Base-by-base conservation (phyloP, 2,797 vertebrate genomes). In the Jordanella pulchra region DNA sequence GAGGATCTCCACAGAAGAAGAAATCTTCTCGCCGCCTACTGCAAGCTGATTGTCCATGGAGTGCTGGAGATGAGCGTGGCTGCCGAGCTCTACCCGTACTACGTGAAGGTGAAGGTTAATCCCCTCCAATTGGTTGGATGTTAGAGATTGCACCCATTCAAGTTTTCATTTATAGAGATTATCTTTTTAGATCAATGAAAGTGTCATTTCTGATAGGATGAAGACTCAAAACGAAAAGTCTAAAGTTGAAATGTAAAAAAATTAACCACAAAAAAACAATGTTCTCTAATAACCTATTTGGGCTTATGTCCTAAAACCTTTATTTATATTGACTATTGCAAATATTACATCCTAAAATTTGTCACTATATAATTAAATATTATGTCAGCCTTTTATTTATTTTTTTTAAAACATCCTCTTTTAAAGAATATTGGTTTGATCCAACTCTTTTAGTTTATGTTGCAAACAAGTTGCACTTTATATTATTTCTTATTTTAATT, bases 21-120 rank as follows among this genome's bases (percentile, higher is more conserved):
- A 76, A 94, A 90, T 69, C 91, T 96, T 79, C 95, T 98, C 13
- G 95, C 95, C 17, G 96, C 95, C 7, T 97, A 94, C 90, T 96
- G 96, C 92, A 97, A 97, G 68, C 93, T 98, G 66, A 93, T 97
- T 15, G 90, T 95, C 6, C 93, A 94, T 45, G 90, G 96, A 1
- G 95, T 95, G 78, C 91, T 97, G 77, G 96, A 97, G 93, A 95
- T 95, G 93, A 92, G 93, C 85, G 88, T 92, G 79, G 96, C 95
- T 0, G 90, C 96, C 0, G 95, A 96, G 82, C 91, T 97, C 89
- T 96, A 96, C 87, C 96, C 94, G 89, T 89, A 94, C 83, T 97
- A 97, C 79, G 91, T 96, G 90, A 97, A 96, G 96, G 97, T 98
- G 93, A 83, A 69, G 15, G 53, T 35, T 4, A 3, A 35, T 7